These are phyloP conservation scores for Parnassius apollo DNA, from an alignment of 2,888 invertebrate species.

Conservation along the genomic window DNA sequence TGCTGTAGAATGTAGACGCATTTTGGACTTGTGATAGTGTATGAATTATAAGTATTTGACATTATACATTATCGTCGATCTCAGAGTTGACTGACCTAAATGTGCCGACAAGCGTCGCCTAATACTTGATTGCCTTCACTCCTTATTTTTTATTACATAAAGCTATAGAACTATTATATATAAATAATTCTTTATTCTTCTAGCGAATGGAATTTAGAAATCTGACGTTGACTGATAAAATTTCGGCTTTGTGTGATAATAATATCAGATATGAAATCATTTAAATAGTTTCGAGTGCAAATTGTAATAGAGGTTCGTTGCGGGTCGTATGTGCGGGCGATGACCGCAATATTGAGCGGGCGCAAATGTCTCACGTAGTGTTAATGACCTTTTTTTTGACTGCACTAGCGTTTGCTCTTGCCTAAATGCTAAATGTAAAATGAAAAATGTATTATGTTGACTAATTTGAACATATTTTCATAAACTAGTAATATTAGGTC, in stretches of 20 bases:
- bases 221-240: background rate
- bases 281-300: conserved; percentile 20
- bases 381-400: conserved; percentile 78
- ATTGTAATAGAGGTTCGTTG: conserved; percentile 33
- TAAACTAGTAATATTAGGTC: too few relatives aligned
- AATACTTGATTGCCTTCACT: conserved; percentile 42
- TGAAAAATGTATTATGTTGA: too few relatives aligned
- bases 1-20: too few relatives aligned
- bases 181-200: conserved; percentile 9
- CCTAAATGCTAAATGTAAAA: too few relatives aligned
- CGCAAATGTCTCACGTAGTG: conserved; percentile 79
- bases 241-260: conserved; percentile 1
- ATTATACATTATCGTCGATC: conserved; percentile 45
- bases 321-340: conserved; percentile 68
- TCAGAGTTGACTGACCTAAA: conserved; percentile 49
- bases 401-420: conserved; percentile 54
- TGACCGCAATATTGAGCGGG: conserved; percentile 77
- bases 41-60: conserved; percentile 43
- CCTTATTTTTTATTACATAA: conserved; percentile 32
- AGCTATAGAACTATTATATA: conserved; percentile 26
- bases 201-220: background rate
- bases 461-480: too few relatives aligned
- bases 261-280: conserved; percentile 16
- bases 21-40: conserved; percentile 39
- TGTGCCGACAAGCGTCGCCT: conserved; percentile 40